Evolutionary conservation across 2,888 invertebrate species (phyloP).

Genomic region (Drosophila rellima): DNA sequence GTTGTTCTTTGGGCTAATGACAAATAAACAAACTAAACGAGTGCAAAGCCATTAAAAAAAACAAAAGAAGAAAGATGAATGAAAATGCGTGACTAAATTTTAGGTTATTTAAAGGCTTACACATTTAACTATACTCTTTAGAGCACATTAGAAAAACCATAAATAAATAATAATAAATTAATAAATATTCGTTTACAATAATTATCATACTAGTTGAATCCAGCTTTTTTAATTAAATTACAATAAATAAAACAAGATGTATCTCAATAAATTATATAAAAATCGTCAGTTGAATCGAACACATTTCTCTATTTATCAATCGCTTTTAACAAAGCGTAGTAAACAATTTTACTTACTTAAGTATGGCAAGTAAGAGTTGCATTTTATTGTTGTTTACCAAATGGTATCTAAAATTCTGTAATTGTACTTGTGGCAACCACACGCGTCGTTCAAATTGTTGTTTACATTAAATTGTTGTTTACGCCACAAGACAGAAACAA

Average conservation of each 20-base stretch:
- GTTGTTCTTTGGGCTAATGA: constrained; percentile 11
- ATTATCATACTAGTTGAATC: neutral
- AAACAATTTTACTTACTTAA: neutral
- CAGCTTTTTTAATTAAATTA: neutral
- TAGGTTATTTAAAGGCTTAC: neutral
- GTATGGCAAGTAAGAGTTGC: constrained; percentile 3
- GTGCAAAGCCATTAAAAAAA: constrained; percentile 50
- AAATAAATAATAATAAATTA: neutral
- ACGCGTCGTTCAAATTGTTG: constrained; percentile 47
- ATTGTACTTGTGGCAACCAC: constrained; percentile 23
- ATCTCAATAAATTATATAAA: neutral
- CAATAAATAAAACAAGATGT: neutral
- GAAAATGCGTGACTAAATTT: constrained; percentile 29
- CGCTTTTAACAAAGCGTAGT: neutral
- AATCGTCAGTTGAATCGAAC: neutral
- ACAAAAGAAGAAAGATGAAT: constrained; percentile 44
- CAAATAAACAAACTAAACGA: constrained; percentile 49
- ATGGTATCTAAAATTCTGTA: constrained; percentile 28
- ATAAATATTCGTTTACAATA: neutral
- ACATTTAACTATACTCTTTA: constrained; percentile 17
- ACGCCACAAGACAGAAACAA: constrained; percentile 33
- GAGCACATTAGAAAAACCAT: neutral
- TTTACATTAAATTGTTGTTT: constrained; percentile 60
- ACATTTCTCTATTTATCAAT: neutral
- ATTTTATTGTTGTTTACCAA: constrained; percentile 51